Percentiles rank a stretch among this genome's conserved stretches.
Conservation (phyloP, 1,140 invertebrate genomes). For the Idris sp. region DNA sequence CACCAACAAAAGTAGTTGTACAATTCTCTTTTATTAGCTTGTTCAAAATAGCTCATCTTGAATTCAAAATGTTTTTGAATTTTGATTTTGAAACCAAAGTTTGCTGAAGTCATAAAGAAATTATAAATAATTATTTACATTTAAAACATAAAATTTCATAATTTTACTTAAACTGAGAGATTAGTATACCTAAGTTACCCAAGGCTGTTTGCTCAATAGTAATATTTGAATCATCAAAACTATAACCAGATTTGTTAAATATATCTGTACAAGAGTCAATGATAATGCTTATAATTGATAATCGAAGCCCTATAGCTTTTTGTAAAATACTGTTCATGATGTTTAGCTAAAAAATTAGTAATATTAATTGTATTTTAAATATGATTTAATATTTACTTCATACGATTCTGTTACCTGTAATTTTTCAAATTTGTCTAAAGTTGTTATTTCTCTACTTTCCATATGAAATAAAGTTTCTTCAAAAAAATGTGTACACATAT, state of each 20-base stretch:
- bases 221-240: slow-evolving; percentile 82
- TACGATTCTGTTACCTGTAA: slow-evolving; percentile 82
- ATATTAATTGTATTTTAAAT: no score
- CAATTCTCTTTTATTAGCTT: slow-evolving; percentile 87
- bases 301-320: no score
- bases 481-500: slow-evolving; percentile 82
- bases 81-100: slow-evolving; percentile 65
- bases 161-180: no score
- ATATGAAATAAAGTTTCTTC: slow-evolving; percentile 81
- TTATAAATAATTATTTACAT: not conserved
- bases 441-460: slow-evolving; percentile 79
- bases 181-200: slow-evolving; percentile 66
- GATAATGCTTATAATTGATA: slow-evolving; percentile 81
- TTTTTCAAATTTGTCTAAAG: slow-evolving; percentile 84
- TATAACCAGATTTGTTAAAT: slow-evolving; percentile 85
- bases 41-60: slow-evolving; percentile 89
- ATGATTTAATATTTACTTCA: no score
- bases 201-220: slow-evolving; percentile 69
- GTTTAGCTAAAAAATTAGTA: no score
- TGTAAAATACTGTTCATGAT: no score
- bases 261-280: slow-evolving; percentile 85
- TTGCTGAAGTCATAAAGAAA: slow-evolving; percentile 12
- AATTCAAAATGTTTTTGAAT: slow-evolving; percentile 72
- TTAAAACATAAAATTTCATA: no score
- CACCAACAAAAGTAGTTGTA: slow-evolving; percentile 85